Percentiles rank a stretch among this genome's conserved stretches.
Conservation (phyloP, 2,113 vertebrate species). For the Cnemophilus loriae region DNA sequence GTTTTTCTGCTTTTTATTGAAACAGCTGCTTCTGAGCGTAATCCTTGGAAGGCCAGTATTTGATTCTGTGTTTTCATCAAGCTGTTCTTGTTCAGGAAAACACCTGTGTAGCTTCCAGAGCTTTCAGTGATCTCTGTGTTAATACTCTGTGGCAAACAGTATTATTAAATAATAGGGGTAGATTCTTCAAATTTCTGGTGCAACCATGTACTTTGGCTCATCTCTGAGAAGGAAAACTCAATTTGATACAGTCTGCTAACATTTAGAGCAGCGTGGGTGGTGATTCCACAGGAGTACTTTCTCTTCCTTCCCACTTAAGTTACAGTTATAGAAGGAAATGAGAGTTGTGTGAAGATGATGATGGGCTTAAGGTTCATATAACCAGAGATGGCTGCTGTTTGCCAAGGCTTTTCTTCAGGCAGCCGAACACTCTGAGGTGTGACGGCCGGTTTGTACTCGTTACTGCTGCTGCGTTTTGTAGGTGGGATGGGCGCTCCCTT, state of each 20-base stretch:
- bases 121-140: neutral
- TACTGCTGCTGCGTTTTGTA: neutral
- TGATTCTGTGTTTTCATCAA: neutral
- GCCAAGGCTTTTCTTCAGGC: neutral
- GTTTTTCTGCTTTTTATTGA: neutral
- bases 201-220: neutral
- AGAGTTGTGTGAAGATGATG: neutral
- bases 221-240: neutral
- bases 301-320: slow-evolving; percentile 12
- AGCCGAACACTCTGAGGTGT: neutral
- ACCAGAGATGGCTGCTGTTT: neutral
- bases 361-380: neutral
- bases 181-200: neutral
- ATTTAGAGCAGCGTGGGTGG: neutral
- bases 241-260: neutral
- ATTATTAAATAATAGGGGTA: neutral
- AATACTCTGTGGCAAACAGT: neutral
- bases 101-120: neutral
- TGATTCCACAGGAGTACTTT: slow-evolving; percentile 6
- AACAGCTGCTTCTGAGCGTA: neutral
- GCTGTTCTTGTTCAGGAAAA: neutral
- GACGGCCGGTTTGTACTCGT: neutral
- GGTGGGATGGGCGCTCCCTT: slow-evolving; percentile 6
- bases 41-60: neutral
- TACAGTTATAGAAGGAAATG: neutral